Percentiles rank a stretch among this genome's conserved stretches.
Evolutionary conservation across 2,113 vertebrate genomes (phyloP).

Genomic region (Catharus fuscescens): DNA sequence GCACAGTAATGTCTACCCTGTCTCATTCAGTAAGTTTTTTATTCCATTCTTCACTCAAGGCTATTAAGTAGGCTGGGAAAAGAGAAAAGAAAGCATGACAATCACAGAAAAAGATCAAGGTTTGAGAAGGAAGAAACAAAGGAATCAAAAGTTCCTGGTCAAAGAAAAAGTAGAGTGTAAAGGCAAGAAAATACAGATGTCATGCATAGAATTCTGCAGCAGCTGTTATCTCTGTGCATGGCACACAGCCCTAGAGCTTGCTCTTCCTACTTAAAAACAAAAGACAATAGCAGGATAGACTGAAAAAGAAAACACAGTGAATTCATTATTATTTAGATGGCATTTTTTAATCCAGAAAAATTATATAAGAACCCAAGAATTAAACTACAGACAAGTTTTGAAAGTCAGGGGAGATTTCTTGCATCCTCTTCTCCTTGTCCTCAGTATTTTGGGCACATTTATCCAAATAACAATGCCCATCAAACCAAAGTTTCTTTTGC

Average conservation of each 20-base stretch:
- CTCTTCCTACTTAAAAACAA: not conserved
- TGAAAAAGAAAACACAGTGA: not conserved
- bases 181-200: not conserved
- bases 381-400: not conserved
- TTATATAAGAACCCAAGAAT: not conserved
- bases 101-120: not conserved
- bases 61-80: not conserved
- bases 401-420: not conserved
- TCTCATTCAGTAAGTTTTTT: not conserved
- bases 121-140: not conserved
- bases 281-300: not conserved
- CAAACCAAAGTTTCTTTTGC: not conserved
- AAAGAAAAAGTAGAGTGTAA: not conserved
- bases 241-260: not conserved
- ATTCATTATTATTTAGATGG: not conserved
- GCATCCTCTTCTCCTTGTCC: not conserved
- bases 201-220: not conserved
- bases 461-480: not conserved
- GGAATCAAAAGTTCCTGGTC: not conserved
- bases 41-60: not conserved
- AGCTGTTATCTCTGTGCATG: not conserved
- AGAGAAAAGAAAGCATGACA: not conserved
- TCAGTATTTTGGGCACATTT: not conserved
- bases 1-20: not conserved
- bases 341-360: not conserved